Evolutionary conservation across 2,113 vertebrate species (phyloP).

Genomic region (Pomatostomus ruficeps): DNA sequence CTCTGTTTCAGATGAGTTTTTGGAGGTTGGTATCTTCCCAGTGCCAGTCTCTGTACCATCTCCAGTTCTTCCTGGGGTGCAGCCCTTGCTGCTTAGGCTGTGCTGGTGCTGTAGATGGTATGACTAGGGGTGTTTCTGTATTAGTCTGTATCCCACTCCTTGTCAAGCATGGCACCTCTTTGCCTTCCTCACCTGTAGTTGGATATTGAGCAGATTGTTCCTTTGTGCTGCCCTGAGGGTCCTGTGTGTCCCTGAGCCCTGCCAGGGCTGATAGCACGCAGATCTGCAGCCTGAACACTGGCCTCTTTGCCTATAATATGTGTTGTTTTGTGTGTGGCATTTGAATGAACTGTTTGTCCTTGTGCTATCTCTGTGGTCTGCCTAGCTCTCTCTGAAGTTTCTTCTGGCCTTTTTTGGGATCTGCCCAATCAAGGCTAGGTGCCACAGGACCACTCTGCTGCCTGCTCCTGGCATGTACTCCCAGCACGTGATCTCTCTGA

Average conservation of each 20-base stretch:
- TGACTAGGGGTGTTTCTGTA: not conserved
- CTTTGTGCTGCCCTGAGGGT: not conserved
- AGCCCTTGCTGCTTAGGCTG: not conserved
- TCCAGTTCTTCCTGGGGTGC: not conserved
- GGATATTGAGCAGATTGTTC: not conserved
- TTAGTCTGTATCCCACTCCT: not conserved
- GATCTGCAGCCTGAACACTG: not conserved
- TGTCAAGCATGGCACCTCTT: not conserved
- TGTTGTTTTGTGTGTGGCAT: not conserved
- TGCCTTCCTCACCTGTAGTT: not conserved
- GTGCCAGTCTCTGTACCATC: not conserved
- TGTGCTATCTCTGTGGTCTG: not conserved
- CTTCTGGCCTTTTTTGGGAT: not conserved
- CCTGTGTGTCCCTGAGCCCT: not conserved
- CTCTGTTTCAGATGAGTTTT: not conserved
- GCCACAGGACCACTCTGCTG: not conserved
- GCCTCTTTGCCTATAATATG: not conserved
- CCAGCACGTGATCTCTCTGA: not conserved
- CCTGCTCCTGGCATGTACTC: not conserved
- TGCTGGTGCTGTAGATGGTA: not conserved
- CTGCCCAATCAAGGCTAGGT: not conserved
- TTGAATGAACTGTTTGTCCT: not conserved
- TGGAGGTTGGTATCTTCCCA: not conserved
- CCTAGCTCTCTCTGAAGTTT: not conserved
- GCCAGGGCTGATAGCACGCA: not conserved